Conservation (phyloP, 1,140 invertebrate genomes). For the Condylostylus longicornis region DNA sequence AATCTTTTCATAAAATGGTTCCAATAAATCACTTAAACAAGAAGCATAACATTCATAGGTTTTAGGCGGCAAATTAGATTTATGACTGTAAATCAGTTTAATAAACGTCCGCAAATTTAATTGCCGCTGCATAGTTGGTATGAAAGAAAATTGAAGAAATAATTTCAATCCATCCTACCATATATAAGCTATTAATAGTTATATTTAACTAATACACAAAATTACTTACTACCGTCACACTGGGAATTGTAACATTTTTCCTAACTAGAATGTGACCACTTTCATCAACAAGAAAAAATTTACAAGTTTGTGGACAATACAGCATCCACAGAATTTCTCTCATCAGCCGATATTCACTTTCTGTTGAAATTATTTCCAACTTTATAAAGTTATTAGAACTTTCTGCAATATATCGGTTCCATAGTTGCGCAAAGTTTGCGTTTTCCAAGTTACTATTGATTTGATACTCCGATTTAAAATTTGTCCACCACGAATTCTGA, state of each 20-base stretch:
- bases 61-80: conserved; percentile 3
- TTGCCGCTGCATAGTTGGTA: conserved; percentile 8
- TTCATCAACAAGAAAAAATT: conserved; percentile 17
- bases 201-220: background rate
- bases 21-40: conserved; percentile 15
- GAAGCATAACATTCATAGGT: conserved; percentile 16
- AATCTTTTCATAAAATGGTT: conserved; percentile 14
- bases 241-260: conserved; percentile 15
- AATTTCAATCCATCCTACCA: conserved; percentile 4
- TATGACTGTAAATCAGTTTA: conserved; percentile 9
- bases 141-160: conserved; percentile 5
- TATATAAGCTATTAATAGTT: conserved; percentile 1
- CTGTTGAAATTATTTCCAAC: conserved; percentile 12
- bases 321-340: conserved; percentile 30
- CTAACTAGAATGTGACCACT: conserved; percentile 11
- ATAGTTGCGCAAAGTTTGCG: conserved; percentile 18
- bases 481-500: conserved; percentile 15
- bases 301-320: conserved; percentile 14
- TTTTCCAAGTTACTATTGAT: background rate
- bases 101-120: conserved; percentile 15
- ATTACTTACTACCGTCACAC: conserved; percentile 13
- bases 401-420: conserved; percentile 11
- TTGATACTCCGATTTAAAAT: conserved; percentile 1
- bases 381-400: conserved; percentile 4
- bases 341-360: conserved; percentile 16